A percentile compares a stretch with the other conserved stretches of the same genome.
Evolutionary conservation across 2,113 vertebrate species (phyloP).

Genomic region (Laticauda colubrina): DNA sequence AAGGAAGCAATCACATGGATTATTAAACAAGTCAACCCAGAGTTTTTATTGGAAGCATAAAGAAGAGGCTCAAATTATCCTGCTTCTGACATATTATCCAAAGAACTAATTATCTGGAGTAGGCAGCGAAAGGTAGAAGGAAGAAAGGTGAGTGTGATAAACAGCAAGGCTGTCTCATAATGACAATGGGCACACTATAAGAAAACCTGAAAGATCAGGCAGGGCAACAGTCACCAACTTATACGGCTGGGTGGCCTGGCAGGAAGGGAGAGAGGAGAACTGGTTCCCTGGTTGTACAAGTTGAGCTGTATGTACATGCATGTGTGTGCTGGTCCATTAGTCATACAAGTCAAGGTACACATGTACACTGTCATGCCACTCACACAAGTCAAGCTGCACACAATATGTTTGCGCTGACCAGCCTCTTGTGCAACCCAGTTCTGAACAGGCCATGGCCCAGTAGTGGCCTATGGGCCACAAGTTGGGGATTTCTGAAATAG

Average conservation of each 20-base stretch:
- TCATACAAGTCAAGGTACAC: too few species aligned
- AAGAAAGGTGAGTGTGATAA: neutral
- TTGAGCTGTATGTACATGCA: too few species aligned
- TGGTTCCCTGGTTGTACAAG: too few species aligned
- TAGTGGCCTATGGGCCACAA: too few species aligned
- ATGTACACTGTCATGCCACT: too few species aligned
- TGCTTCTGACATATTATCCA: neutral
- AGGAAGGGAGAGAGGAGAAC: too few species aligned
- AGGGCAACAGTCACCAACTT: too few species aligned
- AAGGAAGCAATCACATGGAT: neutral
- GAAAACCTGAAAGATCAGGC: neutral
- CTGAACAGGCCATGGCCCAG: too few species aligned
- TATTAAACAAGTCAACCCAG: neutral
- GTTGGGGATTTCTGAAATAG: neutral
- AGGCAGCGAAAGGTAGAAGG: neutral
- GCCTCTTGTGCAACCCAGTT: too few species aligned
- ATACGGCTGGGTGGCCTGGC: too few species aligned
- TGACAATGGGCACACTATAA: neutral
- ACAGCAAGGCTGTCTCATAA: neutral
- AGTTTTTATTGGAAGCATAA: neutral
- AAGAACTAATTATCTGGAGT: neutral
- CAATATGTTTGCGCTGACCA: too few species aligned
- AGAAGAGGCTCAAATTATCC: neutral
- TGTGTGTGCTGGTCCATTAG: accelerated
- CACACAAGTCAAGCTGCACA: too few species aligned